Conservation (phyloP, 2,113 vertebrate species). For the Naja naja region DNA sequence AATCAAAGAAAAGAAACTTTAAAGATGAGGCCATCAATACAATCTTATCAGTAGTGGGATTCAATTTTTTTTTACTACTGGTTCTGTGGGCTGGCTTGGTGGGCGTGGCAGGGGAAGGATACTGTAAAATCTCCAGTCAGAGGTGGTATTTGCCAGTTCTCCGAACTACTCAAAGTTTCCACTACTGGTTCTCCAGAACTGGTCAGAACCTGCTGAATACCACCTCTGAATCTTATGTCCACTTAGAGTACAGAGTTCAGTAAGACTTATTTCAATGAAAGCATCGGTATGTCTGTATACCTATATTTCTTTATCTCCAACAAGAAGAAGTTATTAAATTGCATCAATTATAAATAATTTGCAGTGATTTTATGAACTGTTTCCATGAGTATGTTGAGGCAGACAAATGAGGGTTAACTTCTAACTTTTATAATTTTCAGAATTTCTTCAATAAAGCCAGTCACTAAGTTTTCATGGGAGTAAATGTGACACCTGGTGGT, state of each 20-base stretch:
- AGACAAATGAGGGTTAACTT: background rate
- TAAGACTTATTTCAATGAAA: background rate
- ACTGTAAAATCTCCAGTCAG: too few relatives aligned
- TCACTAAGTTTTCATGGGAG: background rate
- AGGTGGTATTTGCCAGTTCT: too few relatives aligned
- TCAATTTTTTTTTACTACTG: too few relatives aligned
- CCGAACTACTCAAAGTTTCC: too few relatives aligned
- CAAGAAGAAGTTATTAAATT: background rate
- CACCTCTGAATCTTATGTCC: background rate
- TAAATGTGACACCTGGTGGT: conserved; percentile 18
- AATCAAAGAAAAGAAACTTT: background rate
- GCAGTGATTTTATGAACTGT: background rate
- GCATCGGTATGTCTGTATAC: background rate
- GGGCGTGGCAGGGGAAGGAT: too few relatives aligned
- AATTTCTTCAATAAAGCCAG: background rate
- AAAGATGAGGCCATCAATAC: background rate
- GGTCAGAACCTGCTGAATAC: too few relatives aligned
- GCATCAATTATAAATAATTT: background rate
- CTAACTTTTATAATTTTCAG: background rate
- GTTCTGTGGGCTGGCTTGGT: too few relatives aligned
- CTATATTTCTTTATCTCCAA: background rate
- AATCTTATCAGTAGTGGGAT: background rate
- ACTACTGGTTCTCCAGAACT: too few relatives aligned
- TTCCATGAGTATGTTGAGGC: background rate
- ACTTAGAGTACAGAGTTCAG: background rate